Evolutionary conservation across 2,113 vertebrate genomes (phyloP).

Genomic region (Hiodon tergisus): DNA sequence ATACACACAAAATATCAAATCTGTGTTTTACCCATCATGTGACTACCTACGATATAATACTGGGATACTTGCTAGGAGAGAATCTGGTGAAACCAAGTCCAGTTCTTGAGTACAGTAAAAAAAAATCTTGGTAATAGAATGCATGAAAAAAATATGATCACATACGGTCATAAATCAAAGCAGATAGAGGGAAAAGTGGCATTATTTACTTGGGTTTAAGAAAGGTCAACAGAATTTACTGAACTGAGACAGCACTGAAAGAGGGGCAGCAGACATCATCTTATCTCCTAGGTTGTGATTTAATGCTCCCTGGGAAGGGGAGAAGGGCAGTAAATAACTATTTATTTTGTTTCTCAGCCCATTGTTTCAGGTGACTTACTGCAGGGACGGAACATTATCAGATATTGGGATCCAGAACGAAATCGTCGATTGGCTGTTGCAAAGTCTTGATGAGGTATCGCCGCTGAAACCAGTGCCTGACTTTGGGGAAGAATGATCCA

Average conservation of each 20-base stretch:
- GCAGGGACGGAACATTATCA: not conserved
- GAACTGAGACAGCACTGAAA: not conserved
- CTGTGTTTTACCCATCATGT: no score
- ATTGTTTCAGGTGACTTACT: no score
- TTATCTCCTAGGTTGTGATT: not conserved
- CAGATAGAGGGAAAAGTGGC: not conserved
- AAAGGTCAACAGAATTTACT: not conserved
- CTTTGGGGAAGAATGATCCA: constrained; percentile 36
- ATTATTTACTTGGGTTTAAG: not conserved
- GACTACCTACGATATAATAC: no score
- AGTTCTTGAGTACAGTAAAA: no score
- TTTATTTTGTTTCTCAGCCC: not conserved
- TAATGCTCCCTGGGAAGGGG: not conserved
- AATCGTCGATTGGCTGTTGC: not conserved
- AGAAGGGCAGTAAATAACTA: not conserved
- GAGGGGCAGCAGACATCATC: not conserved
- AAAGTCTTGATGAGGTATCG: not conserved
- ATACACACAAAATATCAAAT: no score
- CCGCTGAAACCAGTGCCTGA: not conserved
- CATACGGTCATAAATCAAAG: not conserved
- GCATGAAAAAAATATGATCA: not conserved
- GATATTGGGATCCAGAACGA: not conserved
- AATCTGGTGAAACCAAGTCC: no score
- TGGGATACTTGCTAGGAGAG: no score
- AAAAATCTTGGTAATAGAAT: no score